Conservation (phyloP, 2,888 invertebrate genomes). For the Agrotis ipsilon region DNA sequence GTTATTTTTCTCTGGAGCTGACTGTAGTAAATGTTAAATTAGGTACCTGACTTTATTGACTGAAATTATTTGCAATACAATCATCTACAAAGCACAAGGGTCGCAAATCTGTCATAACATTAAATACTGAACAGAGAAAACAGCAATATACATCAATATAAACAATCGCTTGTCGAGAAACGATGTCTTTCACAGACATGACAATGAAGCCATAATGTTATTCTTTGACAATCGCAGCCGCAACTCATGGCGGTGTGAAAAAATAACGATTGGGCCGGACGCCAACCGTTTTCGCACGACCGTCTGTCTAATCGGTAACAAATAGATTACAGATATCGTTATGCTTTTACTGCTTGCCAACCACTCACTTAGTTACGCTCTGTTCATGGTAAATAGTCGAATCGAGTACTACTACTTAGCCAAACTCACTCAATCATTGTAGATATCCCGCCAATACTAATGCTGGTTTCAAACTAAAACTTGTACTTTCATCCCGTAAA, state of each 20-base stretch:
- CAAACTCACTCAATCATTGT: background rate
- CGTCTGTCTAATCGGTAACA: constrained; percentile 71
- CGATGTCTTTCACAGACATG: constrained; percentile 51
- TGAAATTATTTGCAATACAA: background rate
- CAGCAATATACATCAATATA: constrained; percentile 18
- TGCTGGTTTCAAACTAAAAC: too few relatives aligned
- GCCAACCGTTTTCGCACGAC: constrained; percentile 77
- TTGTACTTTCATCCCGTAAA: too few relatives aligned
- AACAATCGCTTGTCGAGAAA: constrained; percentile 58
- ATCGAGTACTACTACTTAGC: constrained; percentile 14
- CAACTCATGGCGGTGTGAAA: constrained; percentile 67
- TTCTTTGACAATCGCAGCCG: constrained; percentile 65
- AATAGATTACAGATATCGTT: constrained; percentile 74
- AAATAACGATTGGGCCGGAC: constrained; percentile 75
- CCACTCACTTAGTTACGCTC: constrained; percentile 40
- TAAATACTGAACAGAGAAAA: constrained; percentile 22
- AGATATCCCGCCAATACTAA: background rate
- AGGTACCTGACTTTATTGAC: background rate
- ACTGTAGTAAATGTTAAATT: background rate
- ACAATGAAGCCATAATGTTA: constrained; percentile 66
- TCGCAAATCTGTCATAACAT: constrained; percentile 16
- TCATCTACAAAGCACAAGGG: background rate
- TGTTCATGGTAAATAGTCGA: constrained; percentile 36
- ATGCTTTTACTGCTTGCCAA: constrained; percentile 70
- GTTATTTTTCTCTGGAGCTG: too few relatives aligned